Conservation (phyloP, 2,888 invertebrate species). For the Steinernema hermaphroditum region DNA sequence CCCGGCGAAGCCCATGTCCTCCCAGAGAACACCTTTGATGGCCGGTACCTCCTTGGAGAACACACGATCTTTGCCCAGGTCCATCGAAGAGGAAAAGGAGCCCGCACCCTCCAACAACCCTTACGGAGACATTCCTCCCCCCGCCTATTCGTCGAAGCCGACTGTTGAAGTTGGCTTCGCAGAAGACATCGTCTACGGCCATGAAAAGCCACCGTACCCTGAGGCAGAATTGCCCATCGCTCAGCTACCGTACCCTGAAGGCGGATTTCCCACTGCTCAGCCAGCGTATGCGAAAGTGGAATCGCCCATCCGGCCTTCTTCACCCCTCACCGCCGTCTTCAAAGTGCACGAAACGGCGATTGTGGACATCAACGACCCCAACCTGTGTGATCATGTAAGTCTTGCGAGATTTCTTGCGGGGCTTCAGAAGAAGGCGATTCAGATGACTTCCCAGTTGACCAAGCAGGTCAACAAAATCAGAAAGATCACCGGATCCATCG, state of each 20-base stretch:
- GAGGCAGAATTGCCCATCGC: not conserved
- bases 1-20: too few species aligned
- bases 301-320: not conserved
- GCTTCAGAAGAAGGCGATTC: not conserved
- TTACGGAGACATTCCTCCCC: not conserved
- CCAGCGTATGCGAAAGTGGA: too few species aligned
- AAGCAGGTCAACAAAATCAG: conserved; percentile 8
- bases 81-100: not conserved
- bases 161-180: conserved; percentile 2
- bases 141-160: conserved; percentile 10
- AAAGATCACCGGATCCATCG: conserved; percentile 77
- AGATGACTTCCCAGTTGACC: not conserved
- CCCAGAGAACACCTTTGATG: too few species aligned
- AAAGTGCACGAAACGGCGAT: not conserved
- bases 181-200: not conserved
- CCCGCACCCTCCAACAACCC: not conserved
- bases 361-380: conserved; percentile 1
- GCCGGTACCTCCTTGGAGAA: not conserved
- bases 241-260: not conserved
- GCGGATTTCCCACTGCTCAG: not conserved
- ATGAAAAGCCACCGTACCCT: not conserved
- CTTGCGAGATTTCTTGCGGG: too few species aligned
- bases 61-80: not conserved
- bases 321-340: not conserved
- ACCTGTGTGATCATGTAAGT: not conserved